Base-by-base conservation (phyloP, 2,797 vertebrate species). In the Chelon labrosus region DNA sequence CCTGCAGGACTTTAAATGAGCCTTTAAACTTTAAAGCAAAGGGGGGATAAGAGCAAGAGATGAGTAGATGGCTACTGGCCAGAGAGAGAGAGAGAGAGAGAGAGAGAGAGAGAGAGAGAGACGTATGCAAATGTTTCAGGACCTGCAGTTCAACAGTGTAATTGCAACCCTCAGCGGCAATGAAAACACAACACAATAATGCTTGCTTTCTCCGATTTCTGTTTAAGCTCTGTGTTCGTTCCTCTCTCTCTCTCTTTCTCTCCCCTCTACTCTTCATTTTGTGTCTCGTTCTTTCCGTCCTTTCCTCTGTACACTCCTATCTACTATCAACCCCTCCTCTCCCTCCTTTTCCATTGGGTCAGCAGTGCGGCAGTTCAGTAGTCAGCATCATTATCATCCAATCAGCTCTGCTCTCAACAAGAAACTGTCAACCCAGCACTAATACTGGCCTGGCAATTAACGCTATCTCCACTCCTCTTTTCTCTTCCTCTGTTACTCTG, bases 351-450 rank as follows among this genome's bases (percentile, higher is more conserved):
- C 76, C 78, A 86, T 88, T 89, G 87, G 90, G 88, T 91, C 91
- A 92, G 89, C 91, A 91, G 82, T 86, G 82, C 77, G 27, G 77
- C 77, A 86, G 79, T 90, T 89, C 76, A 87, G 77, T 85, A 87
- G 90, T 93, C 90, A 90, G 86, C 88, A 90, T 92, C 89, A 91
- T 93, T 93, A 92, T 91, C 84, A n/a, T 88, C 90, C 91, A 92
- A 91, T 93, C 89, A 90, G 86, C 83, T 87, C 73, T 75, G 55
- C 70, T 81, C 83, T 81, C 80, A 86, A 85, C 77, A 84, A 75
- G 82, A 91, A 93, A 91, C 88, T 91, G 89, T 92, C 89, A 92
- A 90, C 78, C 85, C 89, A 92, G 91, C 91, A 92, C 77, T 91
- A 90, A 90, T 83, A 83, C 87, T 83, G 63, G 69, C 75, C 27